Base-by-base conservation (phyloP, 2,797 vertebrate species). In the Eleutherodactylus coqui region DNA sequence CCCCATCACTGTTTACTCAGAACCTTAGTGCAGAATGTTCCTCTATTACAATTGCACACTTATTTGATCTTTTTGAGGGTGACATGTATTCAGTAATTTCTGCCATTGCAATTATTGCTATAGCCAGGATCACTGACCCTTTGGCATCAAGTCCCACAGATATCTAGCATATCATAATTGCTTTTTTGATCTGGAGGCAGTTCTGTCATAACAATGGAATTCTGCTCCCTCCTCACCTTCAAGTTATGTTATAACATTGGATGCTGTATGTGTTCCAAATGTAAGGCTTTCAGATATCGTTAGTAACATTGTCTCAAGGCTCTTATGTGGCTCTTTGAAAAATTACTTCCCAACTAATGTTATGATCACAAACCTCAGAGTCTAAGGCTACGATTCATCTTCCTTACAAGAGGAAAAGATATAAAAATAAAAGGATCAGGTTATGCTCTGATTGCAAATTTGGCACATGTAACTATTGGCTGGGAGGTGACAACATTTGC, bases 101-200 rank as follows among this genome's bases (percentile, higher is more conserved):
- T 64, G 32, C 8, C 34, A 78, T 29, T 62, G 72, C 72, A 86
- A 77, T 86, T 81, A 51, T 51, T 55, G 79, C 21, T 29, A 45
- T 77, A 69, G 34, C 60, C 27, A 77, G 29, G 60, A 76, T 75
- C 70, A 69, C 45, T 76, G 79, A 43, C 38, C 79, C 53, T 51
- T 67, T 41, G 72, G n/a, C 58, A 69, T 64, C 70, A 62, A 47
- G 34, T 19, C 55, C 29, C 58, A 55, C 47, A 29, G 58, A 72
- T 55, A 67, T 69, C 79, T 21, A 53, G 55, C 55, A 75, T 86
- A 82, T 82, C 72, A 86, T 86, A 86, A 86, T 86, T 86, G 85
- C 58, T 86, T 86, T 86, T 86, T 82, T 77, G 51, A 76, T 76
- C 85, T 77, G 60, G 79, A 86, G 85, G 85, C 85, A 32, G 49